Conservation (phyloP, 2,113 vertebrate genomes). For the Campylorhamphus procurvoides region DNA sequence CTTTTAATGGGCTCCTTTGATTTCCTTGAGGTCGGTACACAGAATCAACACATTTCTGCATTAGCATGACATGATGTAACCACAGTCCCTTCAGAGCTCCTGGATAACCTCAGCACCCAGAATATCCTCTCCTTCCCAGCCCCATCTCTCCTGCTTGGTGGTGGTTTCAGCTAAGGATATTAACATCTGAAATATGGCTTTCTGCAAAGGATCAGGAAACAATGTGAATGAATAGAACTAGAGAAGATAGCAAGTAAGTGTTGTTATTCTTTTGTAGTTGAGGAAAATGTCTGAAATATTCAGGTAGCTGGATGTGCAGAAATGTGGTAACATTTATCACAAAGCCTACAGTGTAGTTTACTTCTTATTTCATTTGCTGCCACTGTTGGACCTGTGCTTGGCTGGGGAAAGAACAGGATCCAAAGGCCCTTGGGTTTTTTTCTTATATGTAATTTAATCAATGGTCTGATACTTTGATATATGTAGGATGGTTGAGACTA, state of each 20-base stretch:
- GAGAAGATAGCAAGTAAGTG: neutral
- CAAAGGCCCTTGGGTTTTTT: neutral
- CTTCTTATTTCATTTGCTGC: neutral
- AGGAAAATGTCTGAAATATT: neutral
- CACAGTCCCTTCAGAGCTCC: neutral
- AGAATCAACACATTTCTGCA: neutral
- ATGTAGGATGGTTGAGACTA: neutral
- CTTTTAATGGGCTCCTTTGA: neutral
- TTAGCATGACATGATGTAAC: neutral
- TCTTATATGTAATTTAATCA: neutral
- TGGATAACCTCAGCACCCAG: neutral
- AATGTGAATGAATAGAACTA: neutral
- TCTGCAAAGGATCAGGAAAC: neutral
- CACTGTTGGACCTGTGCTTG: neutral
- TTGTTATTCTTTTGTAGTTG: neutral
- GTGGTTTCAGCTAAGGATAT: neutral
- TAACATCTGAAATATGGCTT: fast-evolving
- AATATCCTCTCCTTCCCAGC: neutral
- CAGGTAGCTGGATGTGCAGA: neutral
- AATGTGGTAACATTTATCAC: neutral
- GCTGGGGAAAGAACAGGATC: neutral
- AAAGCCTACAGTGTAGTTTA: neutral
- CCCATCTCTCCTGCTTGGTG: neutral
- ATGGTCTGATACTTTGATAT: neutral
- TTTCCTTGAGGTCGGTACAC: neutral